Evolutionary conservation across 2,113 vertebrate species (phyloP).

Genomic region (Scortum barcoo): DNA sequence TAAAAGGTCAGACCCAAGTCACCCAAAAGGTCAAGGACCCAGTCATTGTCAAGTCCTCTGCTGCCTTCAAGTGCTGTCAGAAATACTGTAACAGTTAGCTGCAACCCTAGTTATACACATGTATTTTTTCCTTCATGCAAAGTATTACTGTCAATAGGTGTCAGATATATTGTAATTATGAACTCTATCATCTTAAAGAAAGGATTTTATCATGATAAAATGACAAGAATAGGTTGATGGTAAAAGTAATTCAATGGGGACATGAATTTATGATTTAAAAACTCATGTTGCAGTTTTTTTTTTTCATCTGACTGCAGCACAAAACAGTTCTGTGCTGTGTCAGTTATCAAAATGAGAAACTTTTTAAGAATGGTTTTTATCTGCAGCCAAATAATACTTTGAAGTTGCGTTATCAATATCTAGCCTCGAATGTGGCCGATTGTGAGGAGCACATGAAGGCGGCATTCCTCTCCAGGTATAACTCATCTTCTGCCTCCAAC

Average conservation of each 20-base stretch:
- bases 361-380: not conserved
- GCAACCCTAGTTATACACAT: not conserved
- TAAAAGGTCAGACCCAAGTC: not conserved
- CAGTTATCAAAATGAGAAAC: not conserved
- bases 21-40: too few species aligned
- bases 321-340: not conserved
- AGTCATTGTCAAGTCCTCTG: not conserved
- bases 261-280: not conserved
- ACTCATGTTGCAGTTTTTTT: not conserved
- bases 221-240: not conserved
- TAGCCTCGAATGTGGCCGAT: not conserved
- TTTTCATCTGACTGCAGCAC: not conserved
- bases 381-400: conserved; percentile 22
- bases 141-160: not conserved
- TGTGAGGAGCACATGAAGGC: conserved; percentile 47
- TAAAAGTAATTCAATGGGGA: too few species aligned
- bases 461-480: conserved; percentile 61
- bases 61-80: conserved; percentile 16
- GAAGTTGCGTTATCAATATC: conserved; percentile 14
- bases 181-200: not conserved
- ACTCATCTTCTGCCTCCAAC: conserved; percentile 73
- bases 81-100: not conserved
- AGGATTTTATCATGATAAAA: not conserved
- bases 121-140: not conserved
- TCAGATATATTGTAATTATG: not conserved